These are phyloP conservation scores for Shinisaurus crocodilurus DNA, from an alignment of 2,113 vertebrate species.

Conservation along the genomic window DNA sequence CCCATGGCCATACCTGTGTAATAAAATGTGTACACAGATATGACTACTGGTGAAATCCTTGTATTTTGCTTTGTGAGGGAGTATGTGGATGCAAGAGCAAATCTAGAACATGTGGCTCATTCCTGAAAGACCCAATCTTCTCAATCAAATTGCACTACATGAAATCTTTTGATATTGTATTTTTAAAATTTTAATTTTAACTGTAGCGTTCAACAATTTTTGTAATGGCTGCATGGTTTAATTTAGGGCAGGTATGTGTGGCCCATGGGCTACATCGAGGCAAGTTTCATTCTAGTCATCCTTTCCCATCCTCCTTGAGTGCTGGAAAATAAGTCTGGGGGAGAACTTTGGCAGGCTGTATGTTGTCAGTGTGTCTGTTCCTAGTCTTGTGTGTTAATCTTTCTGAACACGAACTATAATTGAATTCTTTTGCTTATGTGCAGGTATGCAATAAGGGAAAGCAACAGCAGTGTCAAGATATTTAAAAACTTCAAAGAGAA, in stretches of 20 bases:
- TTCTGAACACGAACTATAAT: not conserved
- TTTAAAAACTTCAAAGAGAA: slow-evolving; percentile 99
- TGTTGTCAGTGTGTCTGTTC: not conserved
- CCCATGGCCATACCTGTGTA: too few relatives aligned
- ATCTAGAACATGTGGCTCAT: not conserved
- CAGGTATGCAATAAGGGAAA: slow-evolving; percentile 96
- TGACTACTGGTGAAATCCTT: not conserved
- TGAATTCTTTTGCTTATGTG: not conserved
- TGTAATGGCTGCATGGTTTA: not conserved
- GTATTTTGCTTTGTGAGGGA: not conserved
- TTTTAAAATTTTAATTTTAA: not conserved
- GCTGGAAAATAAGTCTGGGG: not conserved
- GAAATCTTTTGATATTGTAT: not conserved
- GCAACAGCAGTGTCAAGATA: slow-evolving; percentile 96
- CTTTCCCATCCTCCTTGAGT: not conserved
- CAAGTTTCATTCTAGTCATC: not conserved
- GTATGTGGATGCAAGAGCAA: not conserved
- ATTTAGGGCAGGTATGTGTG: not conserved
- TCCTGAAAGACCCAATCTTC: not conserved
- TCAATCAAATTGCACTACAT: not conserved
- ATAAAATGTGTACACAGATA: not conserved
- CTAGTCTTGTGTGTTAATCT: not conserved
- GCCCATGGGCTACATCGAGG: not conserved
- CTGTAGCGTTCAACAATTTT: not conserved
- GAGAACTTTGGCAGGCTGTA: not conserved